Percentiles rank a stretch among this genome's conserved stretches.
Conservation (phyloP, 2,797 vertebrate genomes). For the Pangasius macronema region DNA sequence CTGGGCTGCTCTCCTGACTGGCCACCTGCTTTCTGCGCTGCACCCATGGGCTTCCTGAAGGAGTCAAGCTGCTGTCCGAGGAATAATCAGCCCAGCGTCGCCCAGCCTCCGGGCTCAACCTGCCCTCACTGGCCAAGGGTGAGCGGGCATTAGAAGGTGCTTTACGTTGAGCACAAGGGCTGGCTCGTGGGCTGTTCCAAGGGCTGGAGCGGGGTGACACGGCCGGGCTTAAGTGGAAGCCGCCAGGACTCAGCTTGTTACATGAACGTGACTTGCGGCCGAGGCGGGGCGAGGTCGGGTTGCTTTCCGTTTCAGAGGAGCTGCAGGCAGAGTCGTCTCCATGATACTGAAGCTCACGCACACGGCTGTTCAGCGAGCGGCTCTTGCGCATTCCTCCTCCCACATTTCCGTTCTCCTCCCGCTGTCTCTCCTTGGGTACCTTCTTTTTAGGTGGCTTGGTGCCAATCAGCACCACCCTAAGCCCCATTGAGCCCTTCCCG, state of each 20-base stretch:
- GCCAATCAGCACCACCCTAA: conserved; percentile 91
- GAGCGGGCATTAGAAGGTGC: conserved; percentile 44
- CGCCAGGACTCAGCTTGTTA: conserved; percentile 86
- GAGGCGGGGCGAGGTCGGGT: conserved; percentile 85
- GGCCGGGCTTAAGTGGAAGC: conserved; percentile 88
- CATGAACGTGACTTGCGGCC: conserved; percentile 76
- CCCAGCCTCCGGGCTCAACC: conserved; percentile 76
- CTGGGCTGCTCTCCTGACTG: conserved; percentile 87
- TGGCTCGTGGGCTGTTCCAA: conserved; percentile 86
- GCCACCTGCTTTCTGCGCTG: conserved; percentile 88
- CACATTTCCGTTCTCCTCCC: conserved; percentile 71
- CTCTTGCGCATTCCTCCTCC: conserved; percentile 74
- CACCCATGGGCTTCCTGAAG: conserved; percentile 94
- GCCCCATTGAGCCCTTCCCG: conserved; percentile 59
- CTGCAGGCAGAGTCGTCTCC: conserved; percentile 94
- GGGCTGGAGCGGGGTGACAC: conserved; percentile 92
- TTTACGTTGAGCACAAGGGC: conserved; percentile 87
- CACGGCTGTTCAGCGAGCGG: conserved; percentile 88
- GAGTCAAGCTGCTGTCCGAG: conserved; percentile 93
- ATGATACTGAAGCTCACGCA: conserved; percentile 89
- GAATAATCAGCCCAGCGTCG: conserved; percentile 89
- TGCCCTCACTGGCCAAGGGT: conserved; percentile 80
- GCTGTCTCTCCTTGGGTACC: conserved; percentile 81
- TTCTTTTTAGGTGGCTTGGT: conserved; percentile 97
- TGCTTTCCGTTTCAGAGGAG: conserved; percentile 95